Conservation (phyloP, 2,113 vertebrate genomes). For the Okapia johnstoni region DNA sequence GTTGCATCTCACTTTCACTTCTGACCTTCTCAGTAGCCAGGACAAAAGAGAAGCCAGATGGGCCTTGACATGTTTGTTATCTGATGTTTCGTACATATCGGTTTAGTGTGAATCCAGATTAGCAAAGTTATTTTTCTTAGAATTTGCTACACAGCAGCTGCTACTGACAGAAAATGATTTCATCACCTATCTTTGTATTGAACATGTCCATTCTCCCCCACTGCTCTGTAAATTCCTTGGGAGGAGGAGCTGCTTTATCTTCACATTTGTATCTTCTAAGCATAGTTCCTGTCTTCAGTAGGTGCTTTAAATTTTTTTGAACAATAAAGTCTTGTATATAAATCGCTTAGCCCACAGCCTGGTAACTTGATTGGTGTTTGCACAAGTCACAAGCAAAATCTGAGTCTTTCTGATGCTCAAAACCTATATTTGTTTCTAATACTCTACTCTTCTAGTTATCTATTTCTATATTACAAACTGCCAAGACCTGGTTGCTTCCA, state of each 20-base stretch:
- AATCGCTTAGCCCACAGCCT: not conserved
- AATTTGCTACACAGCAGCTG: not conserved
- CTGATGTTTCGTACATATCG: not conserved
- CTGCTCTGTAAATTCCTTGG: not conserved
- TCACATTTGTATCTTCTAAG: not conserved
- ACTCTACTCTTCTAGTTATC: not conserved
- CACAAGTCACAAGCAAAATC: not conserved
- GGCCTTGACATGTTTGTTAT: not conserved
- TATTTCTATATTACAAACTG: not conserved
- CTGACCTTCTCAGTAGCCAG: not conserved
- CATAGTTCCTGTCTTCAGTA: not conserved
- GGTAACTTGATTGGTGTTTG: not conserved
- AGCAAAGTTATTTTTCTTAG: not conserved
- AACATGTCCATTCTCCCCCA: not conserved
- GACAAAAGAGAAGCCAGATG: not conserved
- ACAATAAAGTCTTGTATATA: not conserved
- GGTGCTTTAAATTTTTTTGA: not conserved
- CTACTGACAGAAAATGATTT: not conserved
- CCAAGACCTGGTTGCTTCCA: not conserved
- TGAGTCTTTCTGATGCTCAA: not conserved
- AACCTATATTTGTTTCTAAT: not conserved
- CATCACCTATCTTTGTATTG: not conserved
- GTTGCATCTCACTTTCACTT: not conserved
- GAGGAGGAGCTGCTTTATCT: not conserved
- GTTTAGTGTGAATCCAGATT: slow-evolving; percentile 3